Conservation (phyloP, 2,113 vertebrate species). For the Anarhynchus alexandrinus region DNA sequence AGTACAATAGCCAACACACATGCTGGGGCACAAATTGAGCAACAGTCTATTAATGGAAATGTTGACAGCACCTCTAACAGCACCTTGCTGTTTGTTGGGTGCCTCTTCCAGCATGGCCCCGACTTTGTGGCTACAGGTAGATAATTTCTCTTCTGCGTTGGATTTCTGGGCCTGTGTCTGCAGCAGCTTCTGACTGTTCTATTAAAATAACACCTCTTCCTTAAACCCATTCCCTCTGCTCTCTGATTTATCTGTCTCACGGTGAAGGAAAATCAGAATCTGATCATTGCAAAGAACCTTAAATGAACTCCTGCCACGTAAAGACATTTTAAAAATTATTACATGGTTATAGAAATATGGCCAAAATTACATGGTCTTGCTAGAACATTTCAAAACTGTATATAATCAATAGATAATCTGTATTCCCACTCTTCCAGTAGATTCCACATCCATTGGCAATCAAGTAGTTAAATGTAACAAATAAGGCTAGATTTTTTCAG, state of each 20-base stretch:
- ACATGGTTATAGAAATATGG: neutral
- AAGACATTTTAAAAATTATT: neutral
- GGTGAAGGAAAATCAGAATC: neutral
- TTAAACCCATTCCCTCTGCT: neutral
- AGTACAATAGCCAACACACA: neutral
- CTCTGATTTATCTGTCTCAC: neutral
- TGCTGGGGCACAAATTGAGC: constrained; percentile 21
- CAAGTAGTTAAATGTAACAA: neutral
- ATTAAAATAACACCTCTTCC: neutral
- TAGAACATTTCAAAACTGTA: neutral
- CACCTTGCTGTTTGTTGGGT: constrained; percentile 17
- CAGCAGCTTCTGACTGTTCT: neutral
- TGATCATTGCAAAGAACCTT: neutral
- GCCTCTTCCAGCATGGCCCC: neutral
- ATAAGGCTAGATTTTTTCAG: neutral
- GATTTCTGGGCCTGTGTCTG: neutral
- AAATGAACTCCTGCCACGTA: neutral
- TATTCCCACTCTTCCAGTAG: neutral
- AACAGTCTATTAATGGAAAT: neutral
- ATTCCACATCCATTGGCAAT: neutral
- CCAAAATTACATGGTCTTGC: neutral
- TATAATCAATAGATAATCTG: neutral
- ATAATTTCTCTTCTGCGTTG: neutral
- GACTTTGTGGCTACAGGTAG: neutral
- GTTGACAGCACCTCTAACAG: neutral